A percentile compares a stretch with the other conserved stretches of the same genome.
phyloP scores from a whole-genome alignment of 2,113 vertebrate species.

The Eupsittula cactorum region DNA sequence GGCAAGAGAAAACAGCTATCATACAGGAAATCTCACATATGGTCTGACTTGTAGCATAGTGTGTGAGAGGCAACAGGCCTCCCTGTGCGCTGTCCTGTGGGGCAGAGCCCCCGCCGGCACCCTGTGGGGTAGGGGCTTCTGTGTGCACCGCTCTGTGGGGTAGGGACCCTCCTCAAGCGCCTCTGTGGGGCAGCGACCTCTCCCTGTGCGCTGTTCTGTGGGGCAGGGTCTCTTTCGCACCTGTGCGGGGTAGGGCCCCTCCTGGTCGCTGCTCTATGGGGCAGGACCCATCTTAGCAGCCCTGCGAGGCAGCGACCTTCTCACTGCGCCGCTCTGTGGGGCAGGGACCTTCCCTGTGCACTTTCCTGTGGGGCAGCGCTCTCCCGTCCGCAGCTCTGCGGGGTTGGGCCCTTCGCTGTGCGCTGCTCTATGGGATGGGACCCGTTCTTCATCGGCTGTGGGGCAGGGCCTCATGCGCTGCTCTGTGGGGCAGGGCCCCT shows the following conservation, averaged over 20 bases:
- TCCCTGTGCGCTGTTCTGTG: not conserved
- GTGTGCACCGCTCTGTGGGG: not conserved
- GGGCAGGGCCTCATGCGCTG: not conserved
- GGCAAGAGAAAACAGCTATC: too few species aligned
- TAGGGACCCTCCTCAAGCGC: too few species aligned
- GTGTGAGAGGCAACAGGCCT: too few species aligned
- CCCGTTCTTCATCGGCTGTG: not conserved
- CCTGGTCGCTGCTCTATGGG: not conserved
- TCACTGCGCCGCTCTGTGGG: accelerated
- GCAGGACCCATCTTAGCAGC: not conserved
- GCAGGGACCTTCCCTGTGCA: not conserved
- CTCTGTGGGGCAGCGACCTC: not conserved
- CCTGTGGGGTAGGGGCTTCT: not conserved
- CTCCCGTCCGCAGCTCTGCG: not conserved
- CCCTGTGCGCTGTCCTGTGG: not conserved
- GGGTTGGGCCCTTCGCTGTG: not conserved
- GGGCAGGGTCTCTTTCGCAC: too few species aligned
- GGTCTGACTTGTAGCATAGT: too few species aligned
- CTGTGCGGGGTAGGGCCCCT: not conserved
- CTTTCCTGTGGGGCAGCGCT: not conserved
- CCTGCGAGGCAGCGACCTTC: not conserved
- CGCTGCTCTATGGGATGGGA: not conserved
- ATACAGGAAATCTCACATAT: too few species aligned
- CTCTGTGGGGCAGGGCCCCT: not conserved
- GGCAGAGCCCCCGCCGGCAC: not conserved